Percentiles rank a stretch among this genome's conserved stretches.
Evolutionary conservation across 2,113 vertebrate genomes (phyloP).

Genomic region (Euleptes europaea): DNA sequence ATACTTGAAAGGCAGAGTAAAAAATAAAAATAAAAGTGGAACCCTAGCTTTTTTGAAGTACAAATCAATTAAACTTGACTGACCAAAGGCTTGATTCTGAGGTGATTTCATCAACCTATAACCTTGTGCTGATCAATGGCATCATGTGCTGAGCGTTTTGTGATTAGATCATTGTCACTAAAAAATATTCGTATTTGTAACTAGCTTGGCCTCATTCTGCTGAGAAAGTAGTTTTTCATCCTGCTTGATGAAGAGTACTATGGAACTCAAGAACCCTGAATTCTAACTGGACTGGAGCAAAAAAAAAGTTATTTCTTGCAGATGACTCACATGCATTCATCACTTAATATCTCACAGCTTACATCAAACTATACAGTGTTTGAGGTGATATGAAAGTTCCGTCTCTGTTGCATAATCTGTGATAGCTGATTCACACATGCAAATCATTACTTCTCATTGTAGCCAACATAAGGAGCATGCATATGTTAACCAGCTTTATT

Average conservation of each 20-base stretch:
- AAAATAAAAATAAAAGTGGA: neutral
- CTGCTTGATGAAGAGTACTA: neutral
- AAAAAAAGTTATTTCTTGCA: neutral
- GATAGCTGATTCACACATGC: neutral
- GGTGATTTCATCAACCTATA: neutral
- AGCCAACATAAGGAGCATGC: neutral
- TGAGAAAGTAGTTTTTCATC: neutral
- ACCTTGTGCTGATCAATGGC: neutral
- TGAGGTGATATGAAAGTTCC: neutral
- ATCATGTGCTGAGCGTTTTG: neutral
- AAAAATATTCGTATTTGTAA: neutral
- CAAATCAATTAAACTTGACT: neutral
- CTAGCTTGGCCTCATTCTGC: neutral
- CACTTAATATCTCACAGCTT: neutral
- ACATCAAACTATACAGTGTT: neutral
- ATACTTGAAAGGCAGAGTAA: too few relatives aligned
- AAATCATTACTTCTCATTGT: neutral
- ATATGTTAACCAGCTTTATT: neutral
- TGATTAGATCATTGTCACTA: neutral
- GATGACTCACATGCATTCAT: neutral
- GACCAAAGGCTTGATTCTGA: neutral
- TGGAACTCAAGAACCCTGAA: neutral
- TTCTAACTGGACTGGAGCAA: too few relatives aligned
- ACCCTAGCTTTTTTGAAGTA: neutral
- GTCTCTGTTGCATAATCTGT: neutral